Base-by-base conservation (phyloP, 2,888 invertebrate species). In the Lathronympha strigana region DNA sequence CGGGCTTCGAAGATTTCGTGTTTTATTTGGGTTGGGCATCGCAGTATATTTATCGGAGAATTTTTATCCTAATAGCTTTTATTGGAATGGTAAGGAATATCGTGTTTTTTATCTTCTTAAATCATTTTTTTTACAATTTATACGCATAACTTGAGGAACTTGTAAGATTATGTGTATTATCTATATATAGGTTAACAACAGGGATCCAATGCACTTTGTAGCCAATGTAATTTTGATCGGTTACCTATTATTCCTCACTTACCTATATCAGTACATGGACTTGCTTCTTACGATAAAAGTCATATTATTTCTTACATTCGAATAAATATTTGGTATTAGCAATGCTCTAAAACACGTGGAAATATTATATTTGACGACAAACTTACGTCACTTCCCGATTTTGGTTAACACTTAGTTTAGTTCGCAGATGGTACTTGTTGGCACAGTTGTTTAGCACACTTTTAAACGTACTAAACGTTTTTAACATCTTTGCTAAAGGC, bases 401-500 rank as follows among this genome's bases (percentile, higher is more conserved):
- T 47, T 11, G 19, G 13, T 43, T 38, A 45, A 15, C 51, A 51
- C 50, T 45, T 61, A 45, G 62, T n/a, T 40, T 25, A 33, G 57
- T 58, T 21, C 4, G 23, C 43, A 51, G 15, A n/a, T 49, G 38
- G 25, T 50, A 19, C 55, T 28, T 23, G 33, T 55, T 40, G 19
- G 31, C 9, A 9, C 49, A 15, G 31, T 9, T 17, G n/a, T 31
- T 57, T 57, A 63, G 31, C 50, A 13, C 6, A 50, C 31, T 55
- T 50, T 2, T 13, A 6, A 17, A 9, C 6, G 36, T 13, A 51
- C 58, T 58, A 58, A 64, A 36, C 43, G 36, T 11, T 28, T 5
- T 25, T 58, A 64, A 43, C 63, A 51, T 19, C 33, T 51, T 57
- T 19, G n/a, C 15, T 23, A 51, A 51, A 50, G 40, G 50, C 40